Percentiles rank a stretch among this genome's conserved stretches.
phyloP scores from a whole-genome alignment of 2,113 vertebrate species.

The Odobenus rosmarus region DNA sequence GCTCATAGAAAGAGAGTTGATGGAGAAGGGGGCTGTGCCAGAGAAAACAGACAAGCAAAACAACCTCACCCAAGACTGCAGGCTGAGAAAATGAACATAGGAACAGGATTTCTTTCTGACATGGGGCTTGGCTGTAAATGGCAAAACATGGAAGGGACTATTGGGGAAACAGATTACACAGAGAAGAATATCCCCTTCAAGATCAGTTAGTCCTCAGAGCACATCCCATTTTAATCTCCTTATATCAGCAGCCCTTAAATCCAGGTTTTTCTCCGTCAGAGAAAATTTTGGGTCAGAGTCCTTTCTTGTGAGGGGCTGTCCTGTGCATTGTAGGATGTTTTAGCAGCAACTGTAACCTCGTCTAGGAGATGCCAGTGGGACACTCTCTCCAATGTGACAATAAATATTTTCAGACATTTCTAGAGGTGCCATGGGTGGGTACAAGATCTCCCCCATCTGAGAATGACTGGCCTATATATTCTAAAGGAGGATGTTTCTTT shows the following conservation, averaged over 20 bases:
- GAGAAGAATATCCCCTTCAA: neutral
- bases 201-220: neutral
- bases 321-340: neutral
- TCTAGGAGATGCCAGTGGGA: neutral
- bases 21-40: slow-evolving; percentile 8
- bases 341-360: neutral
- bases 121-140: neutral
- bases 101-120: neutral
- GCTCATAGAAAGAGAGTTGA: slow-evolving; percentile 10
- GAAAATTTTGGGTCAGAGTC: neutral
- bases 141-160: neutral
- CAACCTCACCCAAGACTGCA: neutral
- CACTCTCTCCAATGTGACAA: neutral
- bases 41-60: slow-evolving; percentile 28
- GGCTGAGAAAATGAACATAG: neutral
- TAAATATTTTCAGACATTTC: neutral
- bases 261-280: neutral
- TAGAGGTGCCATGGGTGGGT: neutral
- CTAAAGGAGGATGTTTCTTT: neutral
- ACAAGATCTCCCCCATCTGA: neutral
- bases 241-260: neutral
- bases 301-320: neutral
- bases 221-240: neutral
- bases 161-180: neutral
- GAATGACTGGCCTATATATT: neutral